A percentile compares a stretch with the other conserved stretches of the same genome.
These are phyloP conservation scores for Polyommatus icarus DNA, from an alignment of 2,888 invertebrate genomes.

Conservation along the genomic window DNA sequence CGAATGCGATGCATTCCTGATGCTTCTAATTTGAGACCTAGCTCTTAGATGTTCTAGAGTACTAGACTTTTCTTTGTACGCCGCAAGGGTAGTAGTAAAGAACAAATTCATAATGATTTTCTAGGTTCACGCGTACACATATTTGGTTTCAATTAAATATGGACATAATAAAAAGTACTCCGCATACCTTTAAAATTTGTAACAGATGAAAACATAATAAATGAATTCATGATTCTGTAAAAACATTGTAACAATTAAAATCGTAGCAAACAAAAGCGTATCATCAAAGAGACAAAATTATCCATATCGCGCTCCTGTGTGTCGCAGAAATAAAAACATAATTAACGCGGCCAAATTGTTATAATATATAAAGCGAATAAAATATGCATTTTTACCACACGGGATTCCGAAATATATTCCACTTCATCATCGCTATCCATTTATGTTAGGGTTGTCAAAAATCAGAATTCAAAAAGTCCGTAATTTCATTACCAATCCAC, in stretches of 20 bases:
- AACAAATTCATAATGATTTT: not conserved
- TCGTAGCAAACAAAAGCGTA: not conserved
- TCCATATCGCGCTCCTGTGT: not conserved
- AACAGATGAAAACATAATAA: not conserved
- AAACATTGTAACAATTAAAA: not conserved
- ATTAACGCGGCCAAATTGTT: conserved; percentile 8
- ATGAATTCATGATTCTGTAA: not conserved
- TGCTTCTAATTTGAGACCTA: conserved; percentile 25
- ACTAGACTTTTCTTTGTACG: not conserved
- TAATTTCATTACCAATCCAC: not conserved
- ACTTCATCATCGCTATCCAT: conserved; percentile 29
- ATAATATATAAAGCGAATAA: conserved; percentile 17
- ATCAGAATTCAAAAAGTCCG: not conserved
- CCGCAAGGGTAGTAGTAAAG: not conserved
- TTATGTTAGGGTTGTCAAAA: conserved; percentile 11
- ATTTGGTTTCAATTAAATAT: not conserved
- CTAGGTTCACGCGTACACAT: not conserved
- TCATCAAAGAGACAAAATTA: conserved; percentile 23
- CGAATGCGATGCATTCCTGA: conserved; percentile 32
- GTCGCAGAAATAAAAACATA: conserved; percentile 11
- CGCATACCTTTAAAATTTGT: not conserved
- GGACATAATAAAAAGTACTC: not conserved
- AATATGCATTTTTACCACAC: conserved; percentile 24
- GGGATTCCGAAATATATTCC: conserved; percentile 23
- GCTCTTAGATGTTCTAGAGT: conserved; percentile 7